Percentiles rank a stretch among this genome's conserved stretches.
Conservation (phyloP, 2,113 vertebrate genomes). For the Bombycilla garrulus region DNA sequence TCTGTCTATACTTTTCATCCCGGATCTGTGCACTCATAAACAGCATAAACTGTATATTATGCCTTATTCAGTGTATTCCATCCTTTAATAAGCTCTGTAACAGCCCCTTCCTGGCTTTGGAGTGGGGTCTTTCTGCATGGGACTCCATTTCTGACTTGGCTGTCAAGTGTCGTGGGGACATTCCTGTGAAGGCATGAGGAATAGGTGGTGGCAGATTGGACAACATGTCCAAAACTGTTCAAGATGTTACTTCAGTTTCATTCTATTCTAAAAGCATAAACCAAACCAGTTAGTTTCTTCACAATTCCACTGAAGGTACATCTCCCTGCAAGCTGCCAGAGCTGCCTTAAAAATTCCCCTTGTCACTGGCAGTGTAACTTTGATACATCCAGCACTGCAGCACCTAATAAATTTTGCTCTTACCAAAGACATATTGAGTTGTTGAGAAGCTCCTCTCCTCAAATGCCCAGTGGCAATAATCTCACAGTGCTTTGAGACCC, state of each 20-base stretch:
- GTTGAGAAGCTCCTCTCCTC: background rate
- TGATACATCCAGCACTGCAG: background rate
- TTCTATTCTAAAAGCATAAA: background rate
- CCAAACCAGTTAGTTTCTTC: background rate
- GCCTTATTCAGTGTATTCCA: background rate
- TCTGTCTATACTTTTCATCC: background rate
- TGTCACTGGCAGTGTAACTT: background rate
- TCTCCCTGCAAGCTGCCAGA: background rate
- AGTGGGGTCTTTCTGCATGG: accelerated
- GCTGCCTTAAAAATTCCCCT: background rate
- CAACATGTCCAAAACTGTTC: background rate
- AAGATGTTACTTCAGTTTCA: background rate
- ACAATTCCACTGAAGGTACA: background rate
- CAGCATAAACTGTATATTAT: background rate
- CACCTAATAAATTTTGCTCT: background rate
- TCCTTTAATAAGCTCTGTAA: background rate
- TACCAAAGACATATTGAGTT: background rate
- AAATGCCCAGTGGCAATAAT: background rate
- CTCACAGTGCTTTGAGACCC: background rate
- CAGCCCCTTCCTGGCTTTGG: background rate
- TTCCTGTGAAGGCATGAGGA: background rate
- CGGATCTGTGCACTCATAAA: background rate
- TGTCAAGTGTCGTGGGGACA: background rate
- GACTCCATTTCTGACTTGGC: background rate
- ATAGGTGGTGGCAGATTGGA: background rate